These are phyloP conservation scores for Acanthopleura granulata DNA, from an alignment of 2,888 invertebrate genomes.

Conservation along the genomic window DNA sequence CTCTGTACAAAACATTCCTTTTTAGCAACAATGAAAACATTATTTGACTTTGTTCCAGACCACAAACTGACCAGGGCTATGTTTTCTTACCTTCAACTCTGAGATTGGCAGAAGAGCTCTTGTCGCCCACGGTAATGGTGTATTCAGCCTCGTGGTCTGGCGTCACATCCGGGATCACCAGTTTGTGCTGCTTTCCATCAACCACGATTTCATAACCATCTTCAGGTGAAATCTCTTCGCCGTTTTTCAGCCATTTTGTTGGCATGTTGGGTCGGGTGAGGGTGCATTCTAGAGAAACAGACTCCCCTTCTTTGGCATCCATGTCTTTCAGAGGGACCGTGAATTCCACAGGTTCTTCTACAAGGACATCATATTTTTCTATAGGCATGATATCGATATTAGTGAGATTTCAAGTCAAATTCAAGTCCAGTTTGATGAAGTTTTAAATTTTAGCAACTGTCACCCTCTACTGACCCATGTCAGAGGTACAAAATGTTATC, in stretches of 20 bases:
- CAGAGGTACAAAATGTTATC: no score
- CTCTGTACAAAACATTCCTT: no score
- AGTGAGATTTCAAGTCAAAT: no score
- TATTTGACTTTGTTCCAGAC: no score
- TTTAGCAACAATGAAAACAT: no score
- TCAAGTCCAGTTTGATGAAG: no score
- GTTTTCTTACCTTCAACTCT: constrained; percentile 51
- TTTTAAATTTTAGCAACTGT: no score
- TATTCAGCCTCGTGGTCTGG: constrained; percentile 60
- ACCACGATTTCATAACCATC: constrained; percentile 30
- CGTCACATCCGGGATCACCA: constrained; percentile 85
- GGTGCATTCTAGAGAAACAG: constrained; percentile 30
- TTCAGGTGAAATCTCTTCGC: constrained; percentile 82
- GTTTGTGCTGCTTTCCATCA: constrained; percentile 26
- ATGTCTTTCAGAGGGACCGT: constrained; percentile 24
- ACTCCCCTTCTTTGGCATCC: constrained; percentile 33
- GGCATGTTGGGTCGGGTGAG: neutral
- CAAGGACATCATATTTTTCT: no score
- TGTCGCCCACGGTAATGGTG: constrained; percentile 43
- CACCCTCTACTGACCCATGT: no score
- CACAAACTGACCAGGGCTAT: neutral
- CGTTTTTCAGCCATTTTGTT: constrained; percentile 80
- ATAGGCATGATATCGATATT: no score
- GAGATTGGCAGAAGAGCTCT: constrained; percentile 50
- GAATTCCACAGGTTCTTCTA: constrained; percentile 22